Evolutionary conservation across 2,888 invertebrate genomes (phyloP), one percentile per base, ranked within the genome.

Genomic region (Aleiodes alternator): DNA sequence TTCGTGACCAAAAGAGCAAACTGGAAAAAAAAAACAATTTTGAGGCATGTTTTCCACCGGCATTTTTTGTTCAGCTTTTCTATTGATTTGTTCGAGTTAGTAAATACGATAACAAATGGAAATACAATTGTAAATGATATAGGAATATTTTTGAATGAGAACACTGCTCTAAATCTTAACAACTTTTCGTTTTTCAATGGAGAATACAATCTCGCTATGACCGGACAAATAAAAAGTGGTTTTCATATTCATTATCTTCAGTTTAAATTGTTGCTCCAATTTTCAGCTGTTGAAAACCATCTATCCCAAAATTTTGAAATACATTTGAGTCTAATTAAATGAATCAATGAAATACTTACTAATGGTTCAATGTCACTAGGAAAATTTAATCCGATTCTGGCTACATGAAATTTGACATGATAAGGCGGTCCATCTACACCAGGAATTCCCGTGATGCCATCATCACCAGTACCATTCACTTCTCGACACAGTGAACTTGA

Each of bases 401-500:
- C 92, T 29, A 94, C 93, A 88, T 91, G 92, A 90, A 94, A 94
- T 75, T 89, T 89, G 50, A 93, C 90, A 31, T 89, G 82, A 87
- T 93, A 94, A 11, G 94, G 94, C 23, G 93, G 93, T 14, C 90
- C 78, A 84, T 90, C 90, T 50, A 77, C 68, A 57, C 79, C 72
- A 23, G 71, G 90, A 76, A 90, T 90, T 50, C 84, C 76, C 70
- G 69, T 72, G 31, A 53, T 55, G 29, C 43, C 57, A 14, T 92
- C 92, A 84, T 91, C 91, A 76, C 91, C 87, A 14, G 89, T 87
- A 80, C 92, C 91, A 78, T 94, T 93, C 81, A 94, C 90, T 85
- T 96, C 96, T 34, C 79, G 85, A 86, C 96, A 96, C 55, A 94
- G 92, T 66, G 92, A 91, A 80, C 92, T 91, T 66, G 95, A 95